Evolutionary conservation across 30 jellyfish, hydroid and myxozoan species (phyloP).

Genomic region (Sanderia malayensis): DNA sequence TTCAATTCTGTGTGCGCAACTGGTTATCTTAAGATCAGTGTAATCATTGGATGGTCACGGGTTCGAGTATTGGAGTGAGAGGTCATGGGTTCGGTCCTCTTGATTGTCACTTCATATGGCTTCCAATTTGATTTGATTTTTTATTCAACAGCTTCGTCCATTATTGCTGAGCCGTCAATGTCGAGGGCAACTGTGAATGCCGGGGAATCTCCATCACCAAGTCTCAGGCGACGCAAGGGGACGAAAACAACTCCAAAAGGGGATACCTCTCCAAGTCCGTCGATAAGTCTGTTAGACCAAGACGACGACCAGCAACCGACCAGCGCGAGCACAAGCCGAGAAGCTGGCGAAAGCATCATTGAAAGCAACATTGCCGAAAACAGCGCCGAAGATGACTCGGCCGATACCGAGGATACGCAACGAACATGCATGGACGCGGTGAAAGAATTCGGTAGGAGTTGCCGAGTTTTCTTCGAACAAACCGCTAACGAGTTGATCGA

Average conservation of each 20-base stretch:
- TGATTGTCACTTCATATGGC: too few relatives aligned
- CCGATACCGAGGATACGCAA: slow-evolving; percentile 35
- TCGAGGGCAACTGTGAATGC: slow-evolving; percentile 9
- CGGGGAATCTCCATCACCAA: slow-evolving; percentile 31
- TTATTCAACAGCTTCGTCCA: slow-evolving; percentile 6
- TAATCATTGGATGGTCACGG: too few relatives aligned
- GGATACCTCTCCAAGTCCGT: slow-evolving; percentile 27
- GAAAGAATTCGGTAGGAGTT: slow-evolving; percentile 40
- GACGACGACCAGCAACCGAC: too few relatives aligned
- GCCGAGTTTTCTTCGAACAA: slow-evolving; percentile 51
- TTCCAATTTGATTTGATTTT: too few relatives aligned
- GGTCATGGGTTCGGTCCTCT: too few relatives aligned
- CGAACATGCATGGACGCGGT: slow-evolving; percentile 54
- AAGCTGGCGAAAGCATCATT: too few relatives aligned
- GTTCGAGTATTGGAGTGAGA: too few relatives aligned
- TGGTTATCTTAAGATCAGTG: too few relatives aligned
- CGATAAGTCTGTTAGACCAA: slow-evolving; percentile 37
- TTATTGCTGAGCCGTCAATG: slow-evolving; percentile 44
- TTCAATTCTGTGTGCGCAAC: too few relatives aligned
- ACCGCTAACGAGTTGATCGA: slow-evolving; percentile 46
- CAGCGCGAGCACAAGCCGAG: slow-evolving; percentile 46
- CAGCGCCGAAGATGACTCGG: slow-evolving; percentile 22
- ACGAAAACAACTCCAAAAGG: slow-evolving; percentile 11
- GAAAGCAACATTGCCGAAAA: too few relatives aligned
- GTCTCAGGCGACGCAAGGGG: slow-evolving; percentile 31